These are phyloP conservation scores for Scelioninae gen. 2 DNA, from an alignment of 2,888 invertebrate genomes.

Conservation along the genomic window DNA sequence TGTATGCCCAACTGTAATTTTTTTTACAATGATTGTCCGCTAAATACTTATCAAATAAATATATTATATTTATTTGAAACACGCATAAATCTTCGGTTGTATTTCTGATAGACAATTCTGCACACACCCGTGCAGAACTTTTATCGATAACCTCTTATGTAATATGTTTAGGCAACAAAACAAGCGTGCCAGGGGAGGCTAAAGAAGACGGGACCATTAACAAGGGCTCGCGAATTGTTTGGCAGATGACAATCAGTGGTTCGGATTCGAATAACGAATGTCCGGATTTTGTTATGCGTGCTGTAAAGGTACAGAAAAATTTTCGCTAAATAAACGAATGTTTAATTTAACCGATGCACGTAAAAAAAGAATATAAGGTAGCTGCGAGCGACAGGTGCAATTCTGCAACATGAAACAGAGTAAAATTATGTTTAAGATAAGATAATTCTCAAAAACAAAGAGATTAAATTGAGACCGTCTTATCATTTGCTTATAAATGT, in stretches of 20 bases:
- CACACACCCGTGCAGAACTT: slow-evolving; percentile 30
- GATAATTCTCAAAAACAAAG: too few relatives aligned
- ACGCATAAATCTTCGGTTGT: not conserved
- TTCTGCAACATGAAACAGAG: too few relatives aligned
- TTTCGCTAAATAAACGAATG: slow-evolving; percentile 58
- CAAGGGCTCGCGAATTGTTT: slow-evolving; percentile 68
- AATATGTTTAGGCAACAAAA: slow-evolving; percentile 72
- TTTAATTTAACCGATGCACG: slow-evolving; percentile 42
- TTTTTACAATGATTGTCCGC: not conserved
- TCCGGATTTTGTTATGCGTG: slow-evolving; percentile 73
- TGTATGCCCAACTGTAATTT: too few relatives aligned
- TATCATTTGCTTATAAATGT: too few relatives aligned
- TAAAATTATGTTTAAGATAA: too few relatives aligned
- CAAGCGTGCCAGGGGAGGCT: slow-evolving; percentile 66
- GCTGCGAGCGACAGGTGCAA: too few relatives aligned
- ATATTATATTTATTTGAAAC: slow-evolving; percentile 17
- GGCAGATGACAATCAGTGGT: slow-evolving; percentile 71
- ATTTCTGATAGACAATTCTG: slow-evolving; percentile 19
- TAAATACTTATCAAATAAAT: not conserved
- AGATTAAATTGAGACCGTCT: too few relatives aligned
- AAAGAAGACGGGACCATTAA: slow-evolving; percentile 67
- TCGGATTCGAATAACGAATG: slow-evolving; percentile 71
- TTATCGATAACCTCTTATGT: slow-evolving; percentile 56
- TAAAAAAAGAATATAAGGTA: too few relatives aligned
- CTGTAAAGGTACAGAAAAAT: slow-evolving; percentile 73